A percentile compares a stretch with the other conserved stretches of the same genome.
phyloP scores from a whole-genome alignment of 2,113 vertebrate species.

The Poecilia latipinna region DNA sequence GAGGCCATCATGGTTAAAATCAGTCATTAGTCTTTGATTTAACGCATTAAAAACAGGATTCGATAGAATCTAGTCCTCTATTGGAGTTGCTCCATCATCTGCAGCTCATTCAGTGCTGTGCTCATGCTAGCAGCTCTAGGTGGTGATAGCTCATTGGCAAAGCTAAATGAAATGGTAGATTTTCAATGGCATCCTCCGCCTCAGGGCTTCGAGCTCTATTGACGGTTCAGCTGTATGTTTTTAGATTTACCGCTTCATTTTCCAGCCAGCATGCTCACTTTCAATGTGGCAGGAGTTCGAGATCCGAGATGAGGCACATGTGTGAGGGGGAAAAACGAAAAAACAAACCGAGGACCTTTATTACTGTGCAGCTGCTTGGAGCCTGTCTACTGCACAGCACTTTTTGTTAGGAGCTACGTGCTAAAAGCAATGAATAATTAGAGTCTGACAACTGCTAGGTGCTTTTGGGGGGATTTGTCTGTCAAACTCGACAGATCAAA shows the following conservation, averaged over 20 bases:
- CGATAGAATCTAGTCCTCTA: conserved; percentile 18
- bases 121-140: conserved; percentile 17
- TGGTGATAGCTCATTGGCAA: conserved; percentile 47
- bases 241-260: conserved; percentile 66
- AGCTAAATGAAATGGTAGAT: conserved; percentile 53
- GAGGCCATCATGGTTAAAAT: neutral
- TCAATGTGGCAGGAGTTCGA: conserved; percentile 46
- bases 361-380: conserved; percentile 35
- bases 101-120: conserved; percentile 20
- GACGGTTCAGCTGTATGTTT: conserved; percentile 60
- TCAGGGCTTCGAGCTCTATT: conserved; percentile 43
- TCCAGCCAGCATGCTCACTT: conserved; percentile 65
- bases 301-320: conserved; percentile 69
- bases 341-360: conserved; percentile 29
- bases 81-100: conserved; percentile 16
- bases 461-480: conserved; percentile 2
- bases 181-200: conserved; percentile 54
- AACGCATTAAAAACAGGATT: conserved; percentile 6
- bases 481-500: neutral
- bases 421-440: conserved; percentile 1
- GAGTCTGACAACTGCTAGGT: conserved; percentile 7
- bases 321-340: conserved; percentile 53
- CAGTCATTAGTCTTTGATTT: conserved; percentile 4
- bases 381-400: conserved; percentile 28
- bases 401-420: conserved; percentile 21